Evolutionary conservation across 2,113 vertebrate genomes (phyloP).

Genomic region (Bufo bufo): DNA sequence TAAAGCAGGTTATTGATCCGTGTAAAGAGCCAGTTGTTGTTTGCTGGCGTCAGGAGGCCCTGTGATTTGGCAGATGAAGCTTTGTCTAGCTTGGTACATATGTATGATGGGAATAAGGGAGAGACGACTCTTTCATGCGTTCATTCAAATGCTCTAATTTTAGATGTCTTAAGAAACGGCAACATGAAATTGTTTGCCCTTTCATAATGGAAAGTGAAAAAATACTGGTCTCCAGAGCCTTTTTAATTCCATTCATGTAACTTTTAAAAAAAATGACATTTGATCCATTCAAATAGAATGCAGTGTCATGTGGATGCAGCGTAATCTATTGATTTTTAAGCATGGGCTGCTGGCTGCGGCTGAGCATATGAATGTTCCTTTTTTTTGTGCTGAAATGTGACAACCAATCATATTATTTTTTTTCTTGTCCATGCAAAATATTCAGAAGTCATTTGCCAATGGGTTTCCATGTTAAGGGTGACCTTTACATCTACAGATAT

Average conservation of each 20-base stretch:
- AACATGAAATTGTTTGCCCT: conserved; percentile 35
- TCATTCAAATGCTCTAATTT: conserved; percentile 34
- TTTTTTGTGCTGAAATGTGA: background rate
- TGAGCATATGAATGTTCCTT: background rate
- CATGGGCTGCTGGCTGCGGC: background rate
- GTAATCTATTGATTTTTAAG: conserved; percentile 5
- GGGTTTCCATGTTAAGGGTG: background rate
- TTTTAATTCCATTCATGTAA: conserved; percentile 34
- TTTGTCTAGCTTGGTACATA: conserved; percentile 39
- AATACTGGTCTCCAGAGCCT: conserved; percentile 4
- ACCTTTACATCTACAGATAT: background rate
- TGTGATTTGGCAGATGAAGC: conserved; percentile 14
- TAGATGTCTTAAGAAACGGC: background rate
- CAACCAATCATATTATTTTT: background rate
- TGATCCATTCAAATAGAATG: conserved; percentile 24
- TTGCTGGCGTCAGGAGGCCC: conserved; percentile 35
- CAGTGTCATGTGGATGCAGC: background rate
- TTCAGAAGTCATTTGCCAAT: background rate
- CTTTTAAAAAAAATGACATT: conserved; percentile 27
- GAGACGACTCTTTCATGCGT: background rate
- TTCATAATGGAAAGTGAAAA: conserved; percentile 39
- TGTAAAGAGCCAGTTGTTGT: conserved; percentile 39
- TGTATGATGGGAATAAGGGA: conserved; percentile 25
- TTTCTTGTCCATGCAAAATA: background rate
- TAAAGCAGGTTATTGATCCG: conserved; percentile 49